Evolutionary conservation across 2,888 invertebrate species (phyloP).

Genomic region (Trypoxylon attenuatum): DNA sequence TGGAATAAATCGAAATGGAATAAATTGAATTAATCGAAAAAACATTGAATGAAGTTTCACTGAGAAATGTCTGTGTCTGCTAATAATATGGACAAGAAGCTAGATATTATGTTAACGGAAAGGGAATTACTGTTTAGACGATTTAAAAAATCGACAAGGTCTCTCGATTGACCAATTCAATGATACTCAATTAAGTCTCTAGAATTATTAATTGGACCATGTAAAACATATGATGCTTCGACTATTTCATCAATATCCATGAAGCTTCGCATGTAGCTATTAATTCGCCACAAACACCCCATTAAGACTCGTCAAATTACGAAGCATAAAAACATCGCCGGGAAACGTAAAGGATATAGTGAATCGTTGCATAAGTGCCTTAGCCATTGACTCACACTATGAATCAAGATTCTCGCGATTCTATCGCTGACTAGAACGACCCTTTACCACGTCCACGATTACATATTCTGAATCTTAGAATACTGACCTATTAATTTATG

Average conservation of each 20-base stretch:
- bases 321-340: neutral
- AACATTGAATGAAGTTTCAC: constrained; percentile 29
- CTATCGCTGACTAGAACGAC: neutral
- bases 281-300: constrained; percentile 6
- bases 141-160: neutral
- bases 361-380: too few relatives aligned
- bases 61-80: too few relatives aligned
- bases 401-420: neutral
- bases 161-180: neutral
- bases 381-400: neutral
- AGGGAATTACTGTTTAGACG: neutral
- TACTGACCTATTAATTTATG: too few relatives aligned
- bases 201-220: constrained; percentile 26
- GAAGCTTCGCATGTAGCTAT: constrained; percentile 7
- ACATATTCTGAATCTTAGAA: too few relatives aligned
- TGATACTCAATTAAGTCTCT: constrained; percentile 20
- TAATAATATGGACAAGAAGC: too few relatives aligned
- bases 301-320: constrained; percentile 10
- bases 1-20: too few relatives aligned
- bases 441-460: too few relatives aligned
- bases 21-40: too few relatives aligned
- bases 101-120: too few relatives aligned
- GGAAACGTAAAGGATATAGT: too few relatives aligned
- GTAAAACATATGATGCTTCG: constrained; percentile 8
- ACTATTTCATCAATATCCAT: constrained; percentile 9